These are phyloP conservation scores for Asobara japonica DNA, from an alignment of 1,140 invertebrate genomes.

Conservation along the genomic window DNA sequence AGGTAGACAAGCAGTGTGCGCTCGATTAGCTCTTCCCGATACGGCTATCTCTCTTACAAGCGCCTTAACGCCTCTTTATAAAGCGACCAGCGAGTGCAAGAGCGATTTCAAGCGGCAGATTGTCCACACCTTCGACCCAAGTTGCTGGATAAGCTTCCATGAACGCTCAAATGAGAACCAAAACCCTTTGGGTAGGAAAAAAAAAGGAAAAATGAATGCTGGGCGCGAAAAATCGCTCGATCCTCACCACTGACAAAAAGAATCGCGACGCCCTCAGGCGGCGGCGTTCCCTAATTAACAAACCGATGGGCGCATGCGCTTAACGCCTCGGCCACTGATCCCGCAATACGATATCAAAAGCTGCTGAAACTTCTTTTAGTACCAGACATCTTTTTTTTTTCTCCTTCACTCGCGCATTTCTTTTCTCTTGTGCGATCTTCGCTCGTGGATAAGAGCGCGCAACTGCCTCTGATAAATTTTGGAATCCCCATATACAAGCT, in stretches of 20 bases:
- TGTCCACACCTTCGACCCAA: conserved; percentile 21
- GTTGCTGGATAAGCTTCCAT: conserved; percentile 20
- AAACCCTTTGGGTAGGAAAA: background rate
- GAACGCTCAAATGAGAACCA: conserved; percentile 18
- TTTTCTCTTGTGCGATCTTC: conserved; percentile 25
- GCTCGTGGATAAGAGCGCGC: conserved; percentile 35
- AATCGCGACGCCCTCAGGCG: conserved; percentile 43
- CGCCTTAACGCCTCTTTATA: conserved; percentile 38
- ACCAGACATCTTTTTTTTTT: conserved; percentile 26
- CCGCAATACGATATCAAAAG: conserved; percentile 52
- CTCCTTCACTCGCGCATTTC: background rate
- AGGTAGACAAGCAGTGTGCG: conserved; percentile 41
- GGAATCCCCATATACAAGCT: conserved; percentile 46
- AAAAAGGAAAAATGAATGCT: background rate
- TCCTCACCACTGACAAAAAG: background rate
- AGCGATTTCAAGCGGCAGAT: conserved; percentile 49
- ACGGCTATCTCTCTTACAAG: conserved; percentile 49
- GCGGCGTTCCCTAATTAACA: conserved; percentile 58
- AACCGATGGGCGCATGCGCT: conserved; percentile 45
- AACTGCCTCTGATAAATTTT: conserved; percentile 55
- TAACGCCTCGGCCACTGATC: conserved; percentile 50
- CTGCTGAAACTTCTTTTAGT: conserved; percentile 35
- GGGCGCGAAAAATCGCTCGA: conserved; percentile 11
- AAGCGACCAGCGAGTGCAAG: conserved; percentile 20
- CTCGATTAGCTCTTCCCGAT: conserved; percentile 46